Evolutionary conservation across 1,140 invertebrate species (phyloP).

Genomic region (Drosophila cardini): DNA sequence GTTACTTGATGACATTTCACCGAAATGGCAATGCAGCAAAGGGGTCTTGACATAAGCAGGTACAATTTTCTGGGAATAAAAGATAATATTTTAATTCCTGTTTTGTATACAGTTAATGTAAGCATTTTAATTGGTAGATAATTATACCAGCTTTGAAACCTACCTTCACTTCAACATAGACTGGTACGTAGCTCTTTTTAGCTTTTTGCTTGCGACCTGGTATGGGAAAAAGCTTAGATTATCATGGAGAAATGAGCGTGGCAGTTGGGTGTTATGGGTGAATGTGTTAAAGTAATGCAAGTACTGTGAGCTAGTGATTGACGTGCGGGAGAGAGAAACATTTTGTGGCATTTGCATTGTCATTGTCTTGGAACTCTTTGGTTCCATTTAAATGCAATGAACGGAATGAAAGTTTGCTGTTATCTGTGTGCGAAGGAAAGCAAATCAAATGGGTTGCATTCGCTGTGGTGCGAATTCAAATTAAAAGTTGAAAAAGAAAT

Average conservation of each 20-base stretch:
- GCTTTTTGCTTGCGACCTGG: slow-evolving; percentile 62
- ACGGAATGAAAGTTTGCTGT: slow-evolving; percentile 64
- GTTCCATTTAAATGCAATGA: slow-evolving; percentile 78
- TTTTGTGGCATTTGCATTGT: slow-evolving; percentile 62
- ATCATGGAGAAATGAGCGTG: slow-evolving; percentile 48
- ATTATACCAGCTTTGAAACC: slow-evolving; percentile 14
- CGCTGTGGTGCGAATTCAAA: slow-evolving; percentile 60
- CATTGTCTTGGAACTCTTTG: slow-evolving; percentile 34
- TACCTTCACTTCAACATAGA: slow-evolving; percentile 83
- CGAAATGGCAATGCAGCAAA: slow-evolving; percentile 88
- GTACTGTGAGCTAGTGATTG: slow-evolving; percentile 63
- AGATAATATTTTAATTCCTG: slow-evolving; percentile 9
- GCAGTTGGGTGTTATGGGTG: slow-evolving; percentile 28
- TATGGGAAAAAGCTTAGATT: slow-evolving; percentile 41
- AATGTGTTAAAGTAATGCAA: slow-evolving; percentile 47
- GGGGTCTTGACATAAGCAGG: slow-evolving; percentile 87
- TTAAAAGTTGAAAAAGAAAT: slow-evolving; percentile 82
- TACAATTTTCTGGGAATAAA: slow-evolving; percentile 72
- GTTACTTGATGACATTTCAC: slow-evolving; percentile 86
- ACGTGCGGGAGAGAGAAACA: slow-evolving; percentile 52
- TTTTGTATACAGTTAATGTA: too few species aligned
- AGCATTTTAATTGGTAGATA: too few species aligned
- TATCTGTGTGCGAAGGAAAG: slow-evolving; percentile 60
- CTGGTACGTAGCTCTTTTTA: slow-evolving; percentile 53
- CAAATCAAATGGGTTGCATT: slow-evolving; percentile 71